Conservation (phyloP, 2,888 invertebrate genomes). For the Sphaeridia pumilis region DNA sequence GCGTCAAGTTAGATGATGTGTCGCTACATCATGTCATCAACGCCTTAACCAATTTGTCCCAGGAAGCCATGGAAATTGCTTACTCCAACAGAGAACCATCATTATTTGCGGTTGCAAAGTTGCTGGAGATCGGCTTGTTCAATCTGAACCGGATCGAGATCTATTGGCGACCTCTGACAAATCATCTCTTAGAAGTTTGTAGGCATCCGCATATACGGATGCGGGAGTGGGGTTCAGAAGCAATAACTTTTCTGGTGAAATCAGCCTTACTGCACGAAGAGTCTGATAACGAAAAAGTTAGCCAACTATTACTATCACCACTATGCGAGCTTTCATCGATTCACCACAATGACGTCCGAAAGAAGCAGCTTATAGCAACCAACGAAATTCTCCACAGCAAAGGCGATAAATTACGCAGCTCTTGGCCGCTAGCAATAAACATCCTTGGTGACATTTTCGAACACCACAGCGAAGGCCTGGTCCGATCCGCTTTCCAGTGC, state of each 20-base stretch:
- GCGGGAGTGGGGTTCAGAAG: conserved; percentile 97
- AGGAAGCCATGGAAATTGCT: conserved; percentile 94
- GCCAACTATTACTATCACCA: conserved; percentile 75
- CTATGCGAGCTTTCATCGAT: conserved; percentile 82
- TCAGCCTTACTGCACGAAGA: conserved; percentile 80
- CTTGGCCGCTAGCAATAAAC: conserved; percentile 88
- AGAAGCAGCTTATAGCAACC: conserved; percentile 87
- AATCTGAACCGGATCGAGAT: conserved; percentile 88
- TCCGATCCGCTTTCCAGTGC: conserved; percentile 90
- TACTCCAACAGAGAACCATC: conserved; percentile 94
- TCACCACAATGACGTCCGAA: conserved; percentile 83
- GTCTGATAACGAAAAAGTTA: conserved; percentile 66
- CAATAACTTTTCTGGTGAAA: conserved; percentile 84
- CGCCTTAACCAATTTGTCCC: conserved; percentile 86
- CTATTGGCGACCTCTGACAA: conserved; percentile 87
- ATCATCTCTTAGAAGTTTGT: conserved; percentile 90
- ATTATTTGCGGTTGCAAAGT: conserved; percentile 89
- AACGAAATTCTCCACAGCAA: conserved; percentile 82
- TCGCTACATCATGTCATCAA: conserved; percentile 92
- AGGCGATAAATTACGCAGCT: conserved; percentile 82
- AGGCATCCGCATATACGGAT: conserved; percentile 89
- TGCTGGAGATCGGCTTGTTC: conserved; percentile 90
- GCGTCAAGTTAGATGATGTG: conserved; percentile 83
- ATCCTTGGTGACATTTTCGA: conserved; percentile 91
- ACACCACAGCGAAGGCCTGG: conserved; percentile 81